Evolutionary conservation across 2,888 invertebrate genomes (phyloP).

Genomic region (Chironomus tentans): DNA sequence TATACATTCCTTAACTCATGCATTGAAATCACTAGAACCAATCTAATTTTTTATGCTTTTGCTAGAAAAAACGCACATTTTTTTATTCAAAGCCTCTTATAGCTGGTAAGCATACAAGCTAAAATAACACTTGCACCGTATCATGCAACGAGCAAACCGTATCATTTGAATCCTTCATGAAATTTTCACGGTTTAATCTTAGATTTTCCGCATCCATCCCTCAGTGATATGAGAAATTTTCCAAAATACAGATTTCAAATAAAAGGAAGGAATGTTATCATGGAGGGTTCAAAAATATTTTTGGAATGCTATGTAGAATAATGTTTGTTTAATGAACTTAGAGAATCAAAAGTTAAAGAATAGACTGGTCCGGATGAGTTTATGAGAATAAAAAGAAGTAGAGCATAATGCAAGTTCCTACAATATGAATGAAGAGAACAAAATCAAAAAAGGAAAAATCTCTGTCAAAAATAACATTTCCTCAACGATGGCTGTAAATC

Average conservation of each 20-base stretch:
- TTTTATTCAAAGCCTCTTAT: not conserved
- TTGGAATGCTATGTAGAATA: too few species aligned
- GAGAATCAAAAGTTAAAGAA: too few species aligned
- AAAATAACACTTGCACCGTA: constrained; percentile 20
- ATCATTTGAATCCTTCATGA: not conserved
- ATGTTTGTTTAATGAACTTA: too few species aligned
- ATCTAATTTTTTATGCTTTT: constrained; percentile 20
- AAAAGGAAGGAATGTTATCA: too few species aligned
- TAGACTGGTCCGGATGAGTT: too few species aligned
- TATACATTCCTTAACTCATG: not conserved
- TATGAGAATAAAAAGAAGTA: too few species aligned
- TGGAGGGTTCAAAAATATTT: too few species aligned
- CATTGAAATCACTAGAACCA: constrained; percentile 25
- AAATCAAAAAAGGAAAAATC: not conserved
- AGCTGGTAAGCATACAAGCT: not conserved
- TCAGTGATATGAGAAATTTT: not conserved
- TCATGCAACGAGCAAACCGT: constrained; percentile 15
- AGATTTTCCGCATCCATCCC: not conserved
- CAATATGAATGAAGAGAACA: not conserved
- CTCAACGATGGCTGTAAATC: not conserved
- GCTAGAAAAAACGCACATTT: not conserved
- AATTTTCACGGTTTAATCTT: constrained; percentile 22
- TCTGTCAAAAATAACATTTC: not conserved
- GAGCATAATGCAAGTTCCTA: too few species aligned
- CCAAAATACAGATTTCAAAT: not conserved